Evolutionary conservation across 2,888 invertebrate species (phyloP).

Genomic region (Caenorhabditis sp.): DNA sequence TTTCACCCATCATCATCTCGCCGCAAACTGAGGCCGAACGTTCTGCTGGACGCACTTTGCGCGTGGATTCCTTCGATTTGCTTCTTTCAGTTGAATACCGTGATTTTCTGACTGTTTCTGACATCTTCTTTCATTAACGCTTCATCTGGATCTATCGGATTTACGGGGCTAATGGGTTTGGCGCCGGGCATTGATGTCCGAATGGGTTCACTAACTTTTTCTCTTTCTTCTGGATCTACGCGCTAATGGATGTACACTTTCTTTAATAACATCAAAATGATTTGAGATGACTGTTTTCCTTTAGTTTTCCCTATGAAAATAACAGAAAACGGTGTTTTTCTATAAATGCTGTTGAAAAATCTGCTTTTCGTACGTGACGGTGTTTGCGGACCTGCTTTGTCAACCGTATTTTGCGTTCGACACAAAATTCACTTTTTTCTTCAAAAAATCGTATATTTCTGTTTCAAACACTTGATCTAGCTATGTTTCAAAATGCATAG

Average conservation of each 20-base stretch:
- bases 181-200: no score
- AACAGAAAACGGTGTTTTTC: not conserved
- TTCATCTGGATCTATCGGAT: no score
- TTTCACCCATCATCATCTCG: slow-evolving; percentile 49
- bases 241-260: no score
- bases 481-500: no score
- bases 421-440: not conserved
- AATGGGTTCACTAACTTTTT: not conserved
- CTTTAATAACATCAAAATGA: no score
- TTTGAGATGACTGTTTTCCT: no score
- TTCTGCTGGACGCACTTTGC: not conserved
- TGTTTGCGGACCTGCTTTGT: slow-evolving; percentile 7
- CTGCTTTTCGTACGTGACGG: not conserved
- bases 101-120: slow-evolving; percentile 29
- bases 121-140: slow-evolving; percentile 1
- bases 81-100: no score
- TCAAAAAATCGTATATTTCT: not conserved
- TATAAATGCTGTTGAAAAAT: not conserved
- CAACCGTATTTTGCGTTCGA: not conserved
- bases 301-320: not conserved
- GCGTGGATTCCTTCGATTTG: no score
- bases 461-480: no score
- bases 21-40: slow-evolving; percentile 18
- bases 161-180: no score
- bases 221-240: not conserved